Percentiles rank a stretch among this genome's conserved stretches.
phyloP scores from a whole-genome alignment of 92 coral and sea anemone genomes.

The Micromussa lordhowensis region DNA sequence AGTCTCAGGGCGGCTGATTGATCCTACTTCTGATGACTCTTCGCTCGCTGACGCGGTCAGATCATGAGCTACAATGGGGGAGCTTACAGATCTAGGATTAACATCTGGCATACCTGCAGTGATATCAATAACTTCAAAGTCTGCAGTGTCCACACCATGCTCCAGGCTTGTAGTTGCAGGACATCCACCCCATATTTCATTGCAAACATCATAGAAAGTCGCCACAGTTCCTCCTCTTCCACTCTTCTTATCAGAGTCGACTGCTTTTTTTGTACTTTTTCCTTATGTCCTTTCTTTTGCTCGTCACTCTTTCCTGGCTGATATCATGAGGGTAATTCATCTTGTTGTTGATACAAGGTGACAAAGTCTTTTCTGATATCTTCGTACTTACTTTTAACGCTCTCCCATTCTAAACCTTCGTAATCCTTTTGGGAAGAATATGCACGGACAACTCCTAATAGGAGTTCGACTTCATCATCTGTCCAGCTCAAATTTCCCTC shows the following conservation, averaged over 20 bases:
- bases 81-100: neutral
- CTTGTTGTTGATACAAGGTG: too few species aligned
- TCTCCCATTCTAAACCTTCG: conserved; percentile 69
- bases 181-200: conserved; percentile 54
- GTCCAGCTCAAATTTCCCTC: conserved; percentile 39
- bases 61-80: neutral
- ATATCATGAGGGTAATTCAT: too few species aligned
- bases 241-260: conserved; percentile 51
- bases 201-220: conserved; percentile 48
- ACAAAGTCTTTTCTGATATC: too few species aligned
- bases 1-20: conserved; percentile 28
- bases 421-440: conserved; percentile 53
- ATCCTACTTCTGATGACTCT: conserved; percentile 15
- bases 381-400: conserved; percentile 57
- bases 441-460: conserved; percentile 55
- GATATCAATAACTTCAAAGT: conserved; percentile 29
- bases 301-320: conserved; percentile 46
- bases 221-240: conserved; percentile 58
- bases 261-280: conserved; percentile 52
- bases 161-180: conserved; percentile 54
- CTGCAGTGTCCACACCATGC: conserved; percentile 47
- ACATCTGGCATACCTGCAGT: conserved; percentile 19
- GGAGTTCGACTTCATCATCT: conserved; percentile 63
- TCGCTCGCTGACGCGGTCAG: neutral
- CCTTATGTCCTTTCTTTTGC: conserved; percentile 40